Base-by-base conservation (phyloP, 2,113 vertebrate genomes). In the Callospermophilus lateralis region DNA sequence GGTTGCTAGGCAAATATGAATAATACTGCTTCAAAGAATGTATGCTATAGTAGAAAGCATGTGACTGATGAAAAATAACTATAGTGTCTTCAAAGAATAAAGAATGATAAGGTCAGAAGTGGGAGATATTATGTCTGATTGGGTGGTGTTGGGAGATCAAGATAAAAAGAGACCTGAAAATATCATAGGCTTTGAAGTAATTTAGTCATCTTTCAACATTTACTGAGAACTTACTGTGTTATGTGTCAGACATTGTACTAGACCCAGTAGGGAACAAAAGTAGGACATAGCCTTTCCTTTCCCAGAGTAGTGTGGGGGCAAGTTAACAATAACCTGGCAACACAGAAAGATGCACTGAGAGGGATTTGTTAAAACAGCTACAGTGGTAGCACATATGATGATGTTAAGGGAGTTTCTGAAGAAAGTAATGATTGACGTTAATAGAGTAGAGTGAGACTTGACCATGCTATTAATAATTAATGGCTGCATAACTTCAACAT, bases 361-460 rank as follows among this genome's bases (percentile, higher is more conserved):
- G 34, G 2, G 37, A 42, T 89, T 96, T 93, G 51, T 74, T 48
- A 74, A 97, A 92, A 73, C 30, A 83, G 9, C 10, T 13, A 42
- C 6, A 68, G 12, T 73, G 16, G 26, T 74, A 79, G 48, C 34
- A 70, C 12, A 30, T 6, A 32, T 67, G 28, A 28, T 53, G 9
- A 2, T 74, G 17, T 95, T 84, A 65, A 68, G 11, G 22, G 30
- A 55, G 7, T 83, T 78, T 89, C 37, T 83, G 42, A 92, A 89
- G 8, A 17, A 67, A n/a, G n/a, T 83, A 63, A 55, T 65, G 13
- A 77, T 73, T 73, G 37, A 78, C 20, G 3, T 72, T 32, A 77
- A 58, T 89, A 20, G 8, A 84, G 53, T 24, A 80, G 8, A 86
- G 22, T 26, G 65, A 37, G 11, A 70, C 26, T 81, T 96, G 68